Base-by-base conservation (phyloP, 2,797 vertebrate species). In the Helostoma temminkii region DNA sequence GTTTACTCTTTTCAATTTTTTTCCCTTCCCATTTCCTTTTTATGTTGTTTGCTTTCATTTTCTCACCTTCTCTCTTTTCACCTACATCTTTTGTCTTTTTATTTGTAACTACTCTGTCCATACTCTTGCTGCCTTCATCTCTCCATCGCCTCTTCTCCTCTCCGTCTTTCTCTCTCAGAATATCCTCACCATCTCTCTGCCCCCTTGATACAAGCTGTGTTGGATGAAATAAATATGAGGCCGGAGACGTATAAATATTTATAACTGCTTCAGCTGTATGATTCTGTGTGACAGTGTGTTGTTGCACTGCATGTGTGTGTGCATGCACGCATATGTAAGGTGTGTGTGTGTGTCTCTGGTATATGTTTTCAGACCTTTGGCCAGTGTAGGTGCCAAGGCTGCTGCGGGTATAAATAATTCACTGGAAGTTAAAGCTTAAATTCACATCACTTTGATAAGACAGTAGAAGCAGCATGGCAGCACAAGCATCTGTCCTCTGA, bases 141-240 rank as follows among this genome's bases (percentile, higher is more conserved):
- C 54, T 84, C 24, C 37, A 41, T 49, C 59, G 15, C 57, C 36
- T 58, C 37, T 32, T 69, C 47, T 21, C 71, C 70, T 67, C 52
- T 32, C 59, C 37, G 18, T 62, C 57, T 61, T 50, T 67, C 61
- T 76, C 70, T 76, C 66, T 69, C 52, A 86, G 77, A 78, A 77
- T 83, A 76, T 86, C 75, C 79, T 77, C 70, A 72, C 76, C 68
- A 72, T 81, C 63, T 74, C 45, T 18, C 80, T 84, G 82, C 85
- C 85, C 66, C 67, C 89, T 84, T 85, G 85, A 86, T 90, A 89
- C 77, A 66, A 84, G 76, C 81, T 79, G 82, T 76, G 67, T 70
- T 79, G 79, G 69, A 89, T 93, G 81, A 93, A 93, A 92, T 90
- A 92, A 93, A 91, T 87, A 93, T 91, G 88, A 91, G 90, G 81